phyloP scores from a whole-genome alignment of 2,888 invertebrate species.

The Abrostola tripartita region DNA sequence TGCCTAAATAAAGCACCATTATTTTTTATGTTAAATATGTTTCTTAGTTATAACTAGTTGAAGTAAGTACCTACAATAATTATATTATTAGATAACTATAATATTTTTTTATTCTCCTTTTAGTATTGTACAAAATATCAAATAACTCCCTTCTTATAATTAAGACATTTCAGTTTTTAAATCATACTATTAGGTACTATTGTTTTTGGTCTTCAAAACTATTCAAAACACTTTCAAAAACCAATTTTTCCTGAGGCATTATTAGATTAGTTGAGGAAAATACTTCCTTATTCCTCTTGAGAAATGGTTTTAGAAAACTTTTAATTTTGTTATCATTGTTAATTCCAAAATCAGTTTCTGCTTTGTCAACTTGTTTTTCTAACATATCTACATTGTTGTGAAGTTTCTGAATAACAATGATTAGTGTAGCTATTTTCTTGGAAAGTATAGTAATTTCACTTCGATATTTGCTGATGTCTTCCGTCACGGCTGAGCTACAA shows the following conservation, averaged over 20 bases:
- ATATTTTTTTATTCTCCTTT: no score
- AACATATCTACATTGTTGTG: slow-evolving; percentile 85
- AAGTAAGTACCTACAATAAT: no score
- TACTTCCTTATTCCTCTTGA: slow-evolving; percentile 75
- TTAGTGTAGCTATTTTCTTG: slow-evolving; percentile 87
- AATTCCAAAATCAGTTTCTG: slow-evolving; percentile 89
- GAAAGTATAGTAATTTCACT: slow-evolving; percentile 86
- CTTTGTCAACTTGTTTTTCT: slow-evolving; percentile 89
- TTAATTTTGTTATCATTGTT: slow-evolving; percentile 88
- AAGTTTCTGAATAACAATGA: slow-evolving; percentile 85
- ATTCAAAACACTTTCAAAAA: slow-evolving; percentile 72
- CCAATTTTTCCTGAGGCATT: slow-evolving; percentile 48
- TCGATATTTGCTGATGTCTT: slow-evolving; percentile 86
- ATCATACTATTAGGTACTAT: slow-evolving; percentile 27
- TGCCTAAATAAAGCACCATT: no score
- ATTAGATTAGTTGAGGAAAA: slow-evolving; percentile 30
- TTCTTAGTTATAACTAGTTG: no score
- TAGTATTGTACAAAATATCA: not conserved
- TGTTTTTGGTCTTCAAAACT: slow-evolving; percentile 70
- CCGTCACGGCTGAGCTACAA: slow-evolving; percentile 81
- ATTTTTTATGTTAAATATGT: no score
- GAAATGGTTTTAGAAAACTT: slow-evolving; percentile 89
- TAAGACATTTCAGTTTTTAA: not conserved
- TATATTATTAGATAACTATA: no score
- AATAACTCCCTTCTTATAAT: not conserved